A percentile compares a stretch with the other conserved stretches of the same genome.
These are phyloP conservation scores for Geococcyx californianus DNA, from an alignment of 2,113 vertebrate genomes.

Conservation along the genomic window DNA sequence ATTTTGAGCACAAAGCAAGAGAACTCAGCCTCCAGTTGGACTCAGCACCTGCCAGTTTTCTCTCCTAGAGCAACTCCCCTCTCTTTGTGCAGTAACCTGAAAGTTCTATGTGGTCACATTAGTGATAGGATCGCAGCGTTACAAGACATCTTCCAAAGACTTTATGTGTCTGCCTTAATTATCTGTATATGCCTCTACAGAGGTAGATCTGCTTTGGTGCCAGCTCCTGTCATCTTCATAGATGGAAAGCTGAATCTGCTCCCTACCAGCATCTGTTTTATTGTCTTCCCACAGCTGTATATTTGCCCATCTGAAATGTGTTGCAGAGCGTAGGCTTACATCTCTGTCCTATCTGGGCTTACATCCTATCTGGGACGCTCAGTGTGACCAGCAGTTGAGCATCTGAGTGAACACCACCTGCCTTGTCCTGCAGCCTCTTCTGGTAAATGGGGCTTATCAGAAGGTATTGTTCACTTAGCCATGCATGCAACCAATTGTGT, in stretches of 20 bases:
- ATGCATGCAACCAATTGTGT: neutral
- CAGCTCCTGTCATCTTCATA: neutral
- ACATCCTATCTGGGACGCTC: neutral
- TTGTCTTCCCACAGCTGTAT: neutral
- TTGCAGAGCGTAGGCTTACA: neutral
- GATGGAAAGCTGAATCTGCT: neutral
- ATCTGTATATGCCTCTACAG: neutral
- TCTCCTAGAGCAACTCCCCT: neutral
- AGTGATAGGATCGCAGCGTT: neutral
- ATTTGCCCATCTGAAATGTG: neutral
- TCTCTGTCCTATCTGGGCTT: neutral
- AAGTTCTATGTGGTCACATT: neutral
- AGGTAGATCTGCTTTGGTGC: neutral
- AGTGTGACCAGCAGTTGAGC: neutral
- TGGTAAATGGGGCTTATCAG: accelerated
- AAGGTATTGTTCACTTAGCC: neutral
- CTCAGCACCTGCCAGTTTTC: neutral
- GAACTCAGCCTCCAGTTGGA: neutral
- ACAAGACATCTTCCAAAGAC: neutral
- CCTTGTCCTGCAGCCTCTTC: neutral
- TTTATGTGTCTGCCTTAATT: neutral
- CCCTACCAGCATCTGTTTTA: neutral
- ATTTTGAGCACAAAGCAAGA: neutral
- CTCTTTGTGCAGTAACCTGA: neutral
- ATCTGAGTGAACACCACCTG: neutral